Conservation (phyloP, 1,140 invertebrate genomes). For the Archegozetes longisetosus region DNA sequence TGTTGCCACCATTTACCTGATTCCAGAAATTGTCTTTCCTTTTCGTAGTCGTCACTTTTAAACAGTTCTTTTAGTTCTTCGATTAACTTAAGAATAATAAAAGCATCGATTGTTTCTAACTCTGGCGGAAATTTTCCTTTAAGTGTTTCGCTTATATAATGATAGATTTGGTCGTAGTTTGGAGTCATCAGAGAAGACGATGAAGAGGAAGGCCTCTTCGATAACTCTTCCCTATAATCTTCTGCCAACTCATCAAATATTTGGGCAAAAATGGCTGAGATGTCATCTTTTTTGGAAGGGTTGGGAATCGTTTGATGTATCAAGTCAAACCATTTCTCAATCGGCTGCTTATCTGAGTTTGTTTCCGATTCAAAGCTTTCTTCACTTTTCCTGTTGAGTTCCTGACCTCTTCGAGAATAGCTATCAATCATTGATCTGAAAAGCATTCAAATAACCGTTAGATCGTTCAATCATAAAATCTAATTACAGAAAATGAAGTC, state of each 20-base stretch:
- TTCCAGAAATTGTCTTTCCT: neutral
- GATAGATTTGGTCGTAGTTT: neutral
- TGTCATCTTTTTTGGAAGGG: neutral
- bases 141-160: neutral
- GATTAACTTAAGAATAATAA: neutral
- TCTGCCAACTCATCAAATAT: neutral
- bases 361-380: neutral
- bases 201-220: neutral
- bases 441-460: neutral
- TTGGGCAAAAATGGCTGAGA: neutral
- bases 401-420: neutral
- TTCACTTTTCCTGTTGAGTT: neutral
- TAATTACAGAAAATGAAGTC: too few relatives aligned
- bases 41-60: neutral
- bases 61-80: neutral
- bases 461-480: neutral
- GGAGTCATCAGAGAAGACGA: neutral
- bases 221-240: too few relatives aligned
- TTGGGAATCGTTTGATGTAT: neutral
- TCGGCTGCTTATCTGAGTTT: neutral
- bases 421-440: neutral
- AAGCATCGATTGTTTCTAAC: neutral
- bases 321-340: neutral
- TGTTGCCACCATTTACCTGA: neutral
- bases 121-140: neutral